Conservation (phyloP, 2,113 vertebrate species). For the Peromyscus californicus region DNA sequence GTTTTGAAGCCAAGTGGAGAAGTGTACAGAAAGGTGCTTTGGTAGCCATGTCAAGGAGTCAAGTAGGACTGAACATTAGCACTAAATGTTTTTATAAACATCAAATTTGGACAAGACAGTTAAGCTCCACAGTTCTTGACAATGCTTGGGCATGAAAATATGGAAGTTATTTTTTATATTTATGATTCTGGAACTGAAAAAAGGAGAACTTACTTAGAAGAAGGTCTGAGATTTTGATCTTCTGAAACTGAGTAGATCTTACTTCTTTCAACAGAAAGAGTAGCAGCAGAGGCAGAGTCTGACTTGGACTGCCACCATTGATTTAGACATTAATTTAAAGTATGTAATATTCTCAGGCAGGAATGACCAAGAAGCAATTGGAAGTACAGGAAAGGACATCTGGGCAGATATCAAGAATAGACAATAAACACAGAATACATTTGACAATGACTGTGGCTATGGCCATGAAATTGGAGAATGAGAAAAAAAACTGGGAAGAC, state of each 20-base stretch:
- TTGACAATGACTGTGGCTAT: not conserved
- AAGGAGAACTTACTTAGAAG: not conserved
- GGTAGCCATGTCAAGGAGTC: not conserved
- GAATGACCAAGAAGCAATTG: not conserved
- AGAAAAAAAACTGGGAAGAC: not conserved
- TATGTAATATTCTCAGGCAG: not conserved
- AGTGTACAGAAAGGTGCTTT: not conserved
- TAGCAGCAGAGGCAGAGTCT: not conserved
- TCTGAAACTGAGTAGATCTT: conserved; percentile 17
- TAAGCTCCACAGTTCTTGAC: not conserved
- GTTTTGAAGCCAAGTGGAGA: not conserved
- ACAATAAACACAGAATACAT: not conserved
- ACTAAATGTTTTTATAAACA: not conserved
- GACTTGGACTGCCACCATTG: not conserved
- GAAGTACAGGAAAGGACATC: not conserved
- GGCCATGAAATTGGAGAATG: not conserved
- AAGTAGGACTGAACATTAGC: not conserved
- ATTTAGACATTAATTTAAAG: conserved; percentile 18
- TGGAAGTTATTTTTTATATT: not conserved
- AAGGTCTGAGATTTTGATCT: not conserved
- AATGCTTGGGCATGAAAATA: not conserved
- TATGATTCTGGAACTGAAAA: not conserved
- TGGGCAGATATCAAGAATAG: not conserved
- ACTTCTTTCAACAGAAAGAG: not conserved
- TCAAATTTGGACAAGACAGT: not conserved